phyloP scores from a whole-genome alignment of 2,888 invertebrate species.

The Drosophila infuscata region DNA sequence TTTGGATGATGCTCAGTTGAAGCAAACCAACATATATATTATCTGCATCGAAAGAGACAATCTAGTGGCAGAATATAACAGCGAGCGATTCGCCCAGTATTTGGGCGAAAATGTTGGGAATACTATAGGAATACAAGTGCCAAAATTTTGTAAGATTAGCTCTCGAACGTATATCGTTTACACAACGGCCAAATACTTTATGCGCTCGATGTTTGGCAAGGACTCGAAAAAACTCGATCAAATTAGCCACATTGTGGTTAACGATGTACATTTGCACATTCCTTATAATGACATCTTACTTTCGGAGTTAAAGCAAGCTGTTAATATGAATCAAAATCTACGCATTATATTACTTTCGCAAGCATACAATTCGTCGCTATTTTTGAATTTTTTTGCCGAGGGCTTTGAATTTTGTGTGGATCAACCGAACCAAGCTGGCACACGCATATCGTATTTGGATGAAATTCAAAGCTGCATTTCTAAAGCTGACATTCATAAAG shows the following conservation, averaged over 20 bases:
- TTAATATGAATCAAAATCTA: slow-evolving; percentile 34
- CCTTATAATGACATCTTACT: slow-evolving; percentile 61
- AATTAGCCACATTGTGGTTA: slow-evolving; percentile 62
- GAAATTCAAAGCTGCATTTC: slow-evolving; percentile 50
- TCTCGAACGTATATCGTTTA: slow-evolving; percentile 46
- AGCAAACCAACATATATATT: slow-evolving; percentile 34
- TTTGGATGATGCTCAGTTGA: slow-evolving; percentile 46
- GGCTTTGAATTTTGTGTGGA: slow-evolving; percentile 36
- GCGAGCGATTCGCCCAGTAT: slow-evolving; percentile 43
- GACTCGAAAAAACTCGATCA: slow-evolving; percentile 11
- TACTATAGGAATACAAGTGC: slow-evolving; percentile 61
- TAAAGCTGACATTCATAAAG: slow-evolving; percentile 28
- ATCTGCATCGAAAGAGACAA: slow-evolving; percentile 56
- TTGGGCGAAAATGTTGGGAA: slow-evolving; percentile 60
- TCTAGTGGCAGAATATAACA: slow-evolving; percentile 54
- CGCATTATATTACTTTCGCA: slow-evolving; percentile 60
- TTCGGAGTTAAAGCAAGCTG: slow-evolving; percentile 46
- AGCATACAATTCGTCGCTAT: neutral
- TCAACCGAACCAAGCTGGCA: too few species aligned
- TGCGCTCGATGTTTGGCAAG: slow-evolving; percentile 47
- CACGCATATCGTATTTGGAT: slow-evolving; percentile 51
- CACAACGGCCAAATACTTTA: slow-evolving; percentile 54
- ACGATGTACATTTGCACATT: slow-evolving; percentile 59
- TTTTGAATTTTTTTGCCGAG: slow-evolving; percentile 51
- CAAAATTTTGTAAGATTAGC: slow-evolving; percentile 34